phyloP scores from a whole-genome alignment of 2,113 vertebrate genomes.

The Ptilorrhoa leucosticta region DNA sequence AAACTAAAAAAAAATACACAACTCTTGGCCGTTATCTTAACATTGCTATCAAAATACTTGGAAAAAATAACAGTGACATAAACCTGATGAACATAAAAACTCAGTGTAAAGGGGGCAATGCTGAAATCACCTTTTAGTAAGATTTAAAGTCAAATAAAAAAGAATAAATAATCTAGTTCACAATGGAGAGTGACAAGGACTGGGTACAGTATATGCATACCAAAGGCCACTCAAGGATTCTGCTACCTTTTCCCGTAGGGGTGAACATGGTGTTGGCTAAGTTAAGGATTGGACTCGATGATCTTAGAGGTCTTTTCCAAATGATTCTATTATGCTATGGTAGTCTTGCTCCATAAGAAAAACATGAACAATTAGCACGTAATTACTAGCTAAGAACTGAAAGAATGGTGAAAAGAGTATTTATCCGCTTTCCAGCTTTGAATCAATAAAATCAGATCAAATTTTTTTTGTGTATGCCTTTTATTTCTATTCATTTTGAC shows the following conservation, averaged over 20 bases:
- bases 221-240: background rate
- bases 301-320: background rate
- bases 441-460: background rate
- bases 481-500: background rate
- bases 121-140: background rate
- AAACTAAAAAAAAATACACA: background rate
- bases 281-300: background rate
- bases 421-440: background rate
- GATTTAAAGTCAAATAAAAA: background rate
- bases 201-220: background rate
- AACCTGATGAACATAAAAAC: background rate
- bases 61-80: background rate
- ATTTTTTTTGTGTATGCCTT: background rate
- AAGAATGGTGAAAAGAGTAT: background rate
- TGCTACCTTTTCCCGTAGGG: background rate
- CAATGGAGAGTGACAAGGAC: background rate
- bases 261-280: background rate
- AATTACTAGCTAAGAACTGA: background rate
- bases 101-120: background rate
- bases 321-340: background rate
- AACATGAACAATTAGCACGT: fast-evolving
- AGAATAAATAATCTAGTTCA: background rate
- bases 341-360: background rate
- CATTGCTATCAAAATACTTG: background rate
- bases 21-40: background rate